Evolutionary conservation across 1,140 invertebrate species (phyloP).

Genomic region (Colletes gigas): DNA sequence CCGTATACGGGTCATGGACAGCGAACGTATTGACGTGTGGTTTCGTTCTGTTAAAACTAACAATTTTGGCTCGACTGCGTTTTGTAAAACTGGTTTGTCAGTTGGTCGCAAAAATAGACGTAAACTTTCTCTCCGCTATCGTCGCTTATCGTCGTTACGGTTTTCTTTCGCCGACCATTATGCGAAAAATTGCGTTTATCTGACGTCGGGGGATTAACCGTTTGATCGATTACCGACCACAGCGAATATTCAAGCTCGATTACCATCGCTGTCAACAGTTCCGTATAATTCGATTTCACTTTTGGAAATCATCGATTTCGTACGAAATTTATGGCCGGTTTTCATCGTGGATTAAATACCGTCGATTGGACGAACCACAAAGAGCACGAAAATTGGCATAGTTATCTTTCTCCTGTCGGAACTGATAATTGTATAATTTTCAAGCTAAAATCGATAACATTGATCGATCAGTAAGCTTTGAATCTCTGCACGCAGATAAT

Average conservation of each 20-base stretch:
- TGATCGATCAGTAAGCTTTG: no score
- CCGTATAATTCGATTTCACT: neutral
- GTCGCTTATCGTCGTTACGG: neutral
- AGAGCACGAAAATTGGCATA: no score
- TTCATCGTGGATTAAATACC: no score
- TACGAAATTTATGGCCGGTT: neutral
- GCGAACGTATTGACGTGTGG: no score
- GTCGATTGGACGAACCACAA: neutral
- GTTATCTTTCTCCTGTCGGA: no score
- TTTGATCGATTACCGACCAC: slow-evolving; percentile 35
- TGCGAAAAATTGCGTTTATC: slow-evolving; percentile 30
- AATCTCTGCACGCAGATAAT: no score
- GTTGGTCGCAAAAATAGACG: neutral
- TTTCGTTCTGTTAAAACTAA: no score
- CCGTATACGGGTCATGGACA: no score
- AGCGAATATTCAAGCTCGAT: slow-evolving; percentile 1
- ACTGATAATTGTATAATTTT: no score
- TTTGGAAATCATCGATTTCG: neutral
- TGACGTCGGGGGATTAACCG: neutral
- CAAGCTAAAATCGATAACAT: no score
- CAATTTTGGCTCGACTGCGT: neutral
- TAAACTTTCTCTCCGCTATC: neutral
- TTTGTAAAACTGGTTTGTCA: neutral
- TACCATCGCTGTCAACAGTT: neutral
- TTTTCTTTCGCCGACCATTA: neutral